Evolutionary conservation across 1,140 invertebrate genomes (phyloP), one percentile per base, ranked within the genome.

Genomic region (Pantala flavescens): DNA sequence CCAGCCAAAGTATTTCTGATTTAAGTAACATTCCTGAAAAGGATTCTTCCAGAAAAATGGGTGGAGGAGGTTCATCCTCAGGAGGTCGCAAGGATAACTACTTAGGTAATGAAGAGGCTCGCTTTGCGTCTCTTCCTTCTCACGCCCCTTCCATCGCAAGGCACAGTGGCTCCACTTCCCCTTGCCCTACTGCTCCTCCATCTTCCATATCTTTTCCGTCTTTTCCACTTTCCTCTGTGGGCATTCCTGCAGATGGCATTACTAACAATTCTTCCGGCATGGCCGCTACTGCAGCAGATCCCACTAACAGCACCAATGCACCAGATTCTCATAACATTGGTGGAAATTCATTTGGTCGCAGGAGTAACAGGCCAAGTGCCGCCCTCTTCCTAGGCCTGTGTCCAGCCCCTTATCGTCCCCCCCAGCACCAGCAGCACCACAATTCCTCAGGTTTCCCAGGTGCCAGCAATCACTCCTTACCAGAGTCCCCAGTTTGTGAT

Each of bases 1-100:
- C 89, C 76, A 95, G 93, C 82, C 93, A 95, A 81, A 92, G 90
- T 79, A 92, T 91, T 75, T 88, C 89, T 75, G 91, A 93, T 80
- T 81, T 93, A 43, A 84, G 83, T 5, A 84, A 84, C 70, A 83
- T 83, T 72, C 82, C 83, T 7, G 83, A 84, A 73, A 83, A 84
- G 75, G 81, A 83, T 55, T 75, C 75, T 36, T 63, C 49, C 14
- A 63, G 49, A 21, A 63, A 63, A 63, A 16, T 63, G 14, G 49
- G 49, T 63, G 49, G 49, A 19, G 49, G 49, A 19, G 49, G 49
- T 63, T 5, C n/a, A 16, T 19, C n/a, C 16, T 63, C 49, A 19
- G 49, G 49, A 63, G 12, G 49, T 5, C 14, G 49, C 16, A 63
- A 63, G 49, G 49, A 63, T 63, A 63, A 63, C n/a, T 63, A 63